phyloP scores from a whole-genome alignment of 2,888 invertebrate genomes.

The Cetonia aurata region DNA sequence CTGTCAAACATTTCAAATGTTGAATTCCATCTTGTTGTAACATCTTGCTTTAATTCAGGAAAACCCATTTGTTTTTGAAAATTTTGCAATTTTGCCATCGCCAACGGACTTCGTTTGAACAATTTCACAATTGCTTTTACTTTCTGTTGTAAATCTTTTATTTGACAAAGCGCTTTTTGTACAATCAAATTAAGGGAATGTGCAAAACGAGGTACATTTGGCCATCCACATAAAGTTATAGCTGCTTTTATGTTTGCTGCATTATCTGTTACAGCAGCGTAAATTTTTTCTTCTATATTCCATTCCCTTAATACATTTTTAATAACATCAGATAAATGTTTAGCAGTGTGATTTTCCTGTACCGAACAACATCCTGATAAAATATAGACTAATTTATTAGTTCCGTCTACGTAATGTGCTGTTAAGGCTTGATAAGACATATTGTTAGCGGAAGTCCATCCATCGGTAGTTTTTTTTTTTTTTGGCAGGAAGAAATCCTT shows the following conservation, averaged over 20 bases:
- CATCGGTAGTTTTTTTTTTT: too few relatives aligned
- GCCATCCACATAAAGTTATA: too few relatives aligned
- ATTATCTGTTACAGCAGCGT: too few relatives aligned
- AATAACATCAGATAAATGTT: neutral
- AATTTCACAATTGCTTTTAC: too few relatives aligned
- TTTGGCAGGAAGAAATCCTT: too few relatives aligned
- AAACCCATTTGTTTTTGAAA: slow-evolving; percentile 7
- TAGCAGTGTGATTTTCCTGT: neutral
- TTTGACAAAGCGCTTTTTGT: too few relatives aligned
- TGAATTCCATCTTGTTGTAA: slow-evolving; percentile 14
- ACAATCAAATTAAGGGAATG: too few relatives aligned
- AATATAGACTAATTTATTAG: neutral
- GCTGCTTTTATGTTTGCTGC: too few relatives aligned
- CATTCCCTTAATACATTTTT: slow-evolving; percentile 14
- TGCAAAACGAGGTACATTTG: too few relatives aligned
- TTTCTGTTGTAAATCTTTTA: too few relatives aligned
- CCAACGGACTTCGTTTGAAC: too few relatives aligned
- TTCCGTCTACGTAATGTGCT: slow-evolving; percentile 4
- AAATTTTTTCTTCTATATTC: neutral
- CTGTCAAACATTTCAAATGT: slow-evolving; percentile 1
- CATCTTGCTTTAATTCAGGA: slow-evolving; percentile 24
- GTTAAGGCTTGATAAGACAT: neutral
- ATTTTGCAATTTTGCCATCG: neutral
- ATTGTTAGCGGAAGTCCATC: too few relatives aligned
- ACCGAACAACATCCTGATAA: neutral